These are phyloP conservation scores for Drosophila nannoptera DNA, from an alignment of 1,140 invertebrate species.

Conservation along the genomic window DNA sequence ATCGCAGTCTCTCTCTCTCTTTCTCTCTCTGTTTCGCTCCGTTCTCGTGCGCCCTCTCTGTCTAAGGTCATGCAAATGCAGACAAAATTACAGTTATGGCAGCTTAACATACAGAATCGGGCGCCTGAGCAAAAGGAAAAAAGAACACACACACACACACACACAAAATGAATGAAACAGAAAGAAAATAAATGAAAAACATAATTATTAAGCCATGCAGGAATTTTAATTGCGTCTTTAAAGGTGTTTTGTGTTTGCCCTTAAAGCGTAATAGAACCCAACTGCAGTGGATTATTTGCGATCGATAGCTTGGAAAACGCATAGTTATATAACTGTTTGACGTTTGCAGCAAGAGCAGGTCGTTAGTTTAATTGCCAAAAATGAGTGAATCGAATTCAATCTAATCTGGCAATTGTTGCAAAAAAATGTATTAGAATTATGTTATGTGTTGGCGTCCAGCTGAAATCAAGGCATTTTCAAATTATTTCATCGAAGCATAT, in stretches of 20 bases:
- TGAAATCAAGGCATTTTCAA: too few species aligned
- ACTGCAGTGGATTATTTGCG: not conserved
- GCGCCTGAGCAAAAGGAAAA: conserved; percentile 18
- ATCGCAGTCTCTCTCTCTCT: not conserved
- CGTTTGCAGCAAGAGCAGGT: too few species aligned
- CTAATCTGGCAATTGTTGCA: too few species aligned
- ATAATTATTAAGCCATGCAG: not conserved
- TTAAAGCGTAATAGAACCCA: not conserved
- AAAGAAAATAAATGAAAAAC: not conserved
- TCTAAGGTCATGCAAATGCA: conserved; percentile 12
- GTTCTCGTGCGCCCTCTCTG: not conserved
- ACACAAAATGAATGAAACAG: too few species aligned
- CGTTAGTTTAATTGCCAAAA: too few species aligned
- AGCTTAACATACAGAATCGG: conserved; percentile 67
- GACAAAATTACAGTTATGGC: conserved; percentile 50
- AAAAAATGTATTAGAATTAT: too few species aligned
- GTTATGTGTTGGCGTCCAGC: too few species aligned
- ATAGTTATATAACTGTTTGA: not conserved
- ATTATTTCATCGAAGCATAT: too few species aligned
- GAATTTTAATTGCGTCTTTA: conserved; percentile 5
- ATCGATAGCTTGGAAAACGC: not conserved
- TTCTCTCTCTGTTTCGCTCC: not conserved
- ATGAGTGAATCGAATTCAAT: too few species aligned
- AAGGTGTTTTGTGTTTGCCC: not conserved
- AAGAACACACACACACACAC: too few species aligned